Conservation (phyloP, 2,797 vertebrate species). For the Novumbra hubbsi region DNA sequence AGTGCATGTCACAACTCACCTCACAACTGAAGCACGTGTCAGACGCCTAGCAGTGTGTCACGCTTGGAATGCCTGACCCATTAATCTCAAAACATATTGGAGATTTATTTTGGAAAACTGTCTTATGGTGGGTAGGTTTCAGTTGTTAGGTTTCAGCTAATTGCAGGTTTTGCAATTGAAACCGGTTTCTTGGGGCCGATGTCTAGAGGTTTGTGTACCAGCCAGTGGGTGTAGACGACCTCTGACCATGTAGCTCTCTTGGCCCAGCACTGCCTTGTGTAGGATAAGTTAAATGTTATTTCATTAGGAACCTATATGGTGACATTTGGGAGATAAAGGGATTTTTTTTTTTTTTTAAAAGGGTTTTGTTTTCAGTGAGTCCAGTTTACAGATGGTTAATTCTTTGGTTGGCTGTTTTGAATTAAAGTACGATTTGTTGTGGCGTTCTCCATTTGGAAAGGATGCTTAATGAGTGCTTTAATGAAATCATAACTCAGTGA, state of each 20-base stretch:
- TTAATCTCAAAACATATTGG: constrained; percentile 58
- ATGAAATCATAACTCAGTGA: neutral
- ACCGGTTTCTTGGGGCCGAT: neutral
- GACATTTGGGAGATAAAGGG: neutral
- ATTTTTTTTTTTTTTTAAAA: neutral
- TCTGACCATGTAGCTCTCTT: neutral
- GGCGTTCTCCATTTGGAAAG: neutral
- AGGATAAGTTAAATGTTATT: neutral
- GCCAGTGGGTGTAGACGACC: neutral
- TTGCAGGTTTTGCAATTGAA: neutral
- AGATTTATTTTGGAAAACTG: constrained; percentile 57
- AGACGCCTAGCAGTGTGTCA: constrained; percentile 10
- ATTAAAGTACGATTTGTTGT: neutral
- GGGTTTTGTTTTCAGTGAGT: neutral
- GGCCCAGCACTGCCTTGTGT: neutral
- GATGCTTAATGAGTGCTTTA: neutral
- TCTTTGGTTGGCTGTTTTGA: neutral
- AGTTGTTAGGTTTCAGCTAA: neutral
- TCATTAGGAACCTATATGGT: neutral
- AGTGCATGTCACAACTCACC: constrained; percentile 66
- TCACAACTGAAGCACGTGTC: constrained; percentile 15
- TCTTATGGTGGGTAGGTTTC: neutral
- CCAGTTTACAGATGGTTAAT: neutral
- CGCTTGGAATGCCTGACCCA: constrained; percentile 32
- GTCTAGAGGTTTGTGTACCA: neutral